These are phyloP conservation scores for Chlorodrepanis virens DNA, from an alignment of 2,113 vertebrate genomes.

Conservation along the genomic window DNA sequence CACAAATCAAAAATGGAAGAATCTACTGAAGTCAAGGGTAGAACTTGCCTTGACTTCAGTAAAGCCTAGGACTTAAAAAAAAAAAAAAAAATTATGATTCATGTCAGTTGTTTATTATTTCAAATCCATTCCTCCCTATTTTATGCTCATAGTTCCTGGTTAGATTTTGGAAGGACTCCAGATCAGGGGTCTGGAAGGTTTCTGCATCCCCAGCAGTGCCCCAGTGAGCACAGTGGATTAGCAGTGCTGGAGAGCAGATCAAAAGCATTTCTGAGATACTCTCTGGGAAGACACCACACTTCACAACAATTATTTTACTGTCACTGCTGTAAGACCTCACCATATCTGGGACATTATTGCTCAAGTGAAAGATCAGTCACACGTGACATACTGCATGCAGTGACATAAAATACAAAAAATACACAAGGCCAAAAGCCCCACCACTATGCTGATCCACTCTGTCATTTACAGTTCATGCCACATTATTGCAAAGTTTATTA, in stretches of 20 bases:
- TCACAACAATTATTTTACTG: background rate
- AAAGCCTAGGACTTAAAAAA: background rate
- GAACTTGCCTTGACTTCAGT: background rate
- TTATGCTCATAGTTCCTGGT: background rate
- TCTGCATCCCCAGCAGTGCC: background rate
- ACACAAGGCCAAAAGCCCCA: background rate
- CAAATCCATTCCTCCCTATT: background rate
- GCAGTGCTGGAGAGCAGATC: background rate
- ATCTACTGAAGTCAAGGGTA: background rate
- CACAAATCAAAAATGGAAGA: background rate
- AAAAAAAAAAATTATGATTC: background rate
- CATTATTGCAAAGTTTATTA: background rate
- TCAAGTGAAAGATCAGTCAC: background rate
- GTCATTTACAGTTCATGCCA: background rate
- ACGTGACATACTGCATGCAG: background rate
- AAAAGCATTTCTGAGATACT: background rate
- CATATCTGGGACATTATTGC: background rate
- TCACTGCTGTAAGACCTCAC: background rate
- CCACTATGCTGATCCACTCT: background rate
- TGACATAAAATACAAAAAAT: background rate
- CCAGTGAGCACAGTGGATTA: background rate
- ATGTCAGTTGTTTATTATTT: background rate
- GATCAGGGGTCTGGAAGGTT: background rate
- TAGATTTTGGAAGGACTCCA: background rate
- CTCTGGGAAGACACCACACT: background rate